These are phyloP conservation scores for Poecilia latipinna DNA, from an alignment of 2,113 vertebrate genomes.

Conservation along the genomic window DNA sequence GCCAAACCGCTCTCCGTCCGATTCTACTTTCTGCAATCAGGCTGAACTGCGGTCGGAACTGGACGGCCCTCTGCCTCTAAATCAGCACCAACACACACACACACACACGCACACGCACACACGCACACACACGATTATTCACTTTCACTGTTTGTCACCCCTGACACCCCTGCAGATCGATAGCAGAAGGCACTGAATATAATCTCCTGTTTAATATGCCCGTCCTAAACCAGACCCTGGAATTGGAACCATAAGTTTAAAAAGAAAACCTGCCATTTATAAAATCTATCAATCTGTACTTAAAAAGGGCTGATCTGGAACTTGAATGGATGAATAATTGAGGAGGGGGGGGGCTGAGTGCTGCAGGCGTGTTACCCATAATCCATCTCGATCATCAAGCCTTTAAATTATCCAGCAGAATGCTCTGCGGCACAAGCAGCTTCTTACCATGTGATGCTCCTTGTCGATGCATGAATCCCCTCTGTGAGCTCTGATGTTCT, in stretches of 20 bases:
- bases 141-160: constrained; percentile 23
- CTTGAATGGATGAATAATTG: constrained; percentile 49
- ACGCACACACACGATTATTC: neutral
- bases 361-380: constrained; percentile 17
- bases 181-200: constrained; percentile 35
- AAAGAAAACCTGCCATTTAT: constrained; percentile 45
- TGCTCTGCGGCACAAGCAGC: constrained; percentile 17
- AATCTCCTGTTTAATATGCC: constrained; percentile 55
- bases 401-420: constrained; percentile 40
- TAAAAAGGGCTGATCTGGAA: constrained; percentile 53
- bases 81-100: constrained; percentile 5
- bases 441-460: constrained; percentile 33
- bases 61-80: neutral
- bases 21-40: neutral
- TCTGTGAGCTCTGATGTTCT: constrained; percentile 18
- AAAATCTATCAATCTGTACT: constrained; percentile 57
- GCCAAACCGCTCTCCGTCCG: neutral
- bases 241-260: constrained; percentile 47
- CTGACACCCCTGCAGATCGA: constrained; percentile 40
- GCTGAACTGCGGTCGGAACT: neutral
- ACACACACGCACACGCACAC: too few species aligned
- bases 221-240: constrained; percentile 10
- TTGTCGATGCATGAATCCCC: constrained; percentile 19
- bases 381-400: constrained; percentile 43
- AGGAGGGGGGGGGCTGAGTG: constrained; percentile 19